Conservation (phyloP, 1,140 invertebrate genomes). For the Halictus rubicundus region DNA sequence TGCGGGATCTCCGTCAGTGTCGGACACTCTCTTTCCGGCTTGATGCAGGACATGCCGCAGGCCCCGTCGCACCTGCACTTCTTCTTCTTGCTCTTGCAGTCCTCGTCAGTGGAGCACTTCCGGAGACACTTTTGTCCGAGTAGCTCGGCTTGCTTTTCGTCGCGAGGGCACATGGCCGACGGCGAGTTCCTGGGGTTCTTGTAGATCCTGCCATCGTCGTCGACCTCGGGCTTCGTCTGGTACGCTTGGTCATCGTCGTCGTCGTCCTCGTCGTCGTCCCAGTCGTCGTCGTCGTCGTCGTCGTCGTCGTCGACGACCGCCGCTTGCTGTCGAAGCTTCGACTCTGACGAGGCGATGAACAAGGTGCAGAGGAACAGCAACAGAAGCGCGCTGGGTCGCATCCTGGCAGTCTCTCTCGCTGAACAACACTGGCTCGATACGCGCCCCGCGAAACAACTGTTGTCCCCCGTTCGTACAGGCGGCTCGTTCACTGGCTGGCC, state of each 20-base stretch:
- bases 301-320: slow-evolving; percentile 78
- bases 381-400: slow-evolving; percentile 71
- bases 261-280: slow-evolving; percentile 83
- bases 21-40: slow-evolving; percentile 94
- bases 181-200: slow-evolving; percentile 95
- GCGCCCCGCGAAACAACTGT: background rate
- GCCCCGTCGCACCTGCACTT: slow-evolving; percentile 97
- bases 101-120: slow-evolving; percentile 95
- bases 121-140: slow-evolving; percentile 92
- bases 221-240: slow-evolving; percentile 81
- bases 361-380: slow-evolving; percentile 68
- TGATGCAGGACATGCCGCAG: slow-evolving; percentile 98
- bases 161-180: slow-evolving; percentile 89
- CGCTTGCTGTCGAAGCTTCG: slow-evolving; percentile 74
- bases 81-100: slow-evolving; percentile 98
- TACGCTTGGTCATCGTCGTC: slow-evolving; percentile 84
- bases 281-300: slow-evolving; percentile 76
- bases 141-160: slow-evolving; percentile 86
- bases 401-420: slow-evolving; percentile 43
- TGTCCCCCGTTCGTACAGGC: background rate
- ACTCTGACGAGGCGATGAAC: slow-evolving; percentile 63
- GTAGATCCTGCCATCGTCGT: slow-evolving; percentile 89
- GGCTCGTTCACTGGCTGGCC: slow-evolving; percentile 1
- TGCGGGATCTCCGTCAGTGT: slow-evolving; percentile 86
- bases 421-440: background rate